Base-by-base conservation (phyloP, 2,888 invertebrate genomes). In the Archips crataeganus region DNA sequence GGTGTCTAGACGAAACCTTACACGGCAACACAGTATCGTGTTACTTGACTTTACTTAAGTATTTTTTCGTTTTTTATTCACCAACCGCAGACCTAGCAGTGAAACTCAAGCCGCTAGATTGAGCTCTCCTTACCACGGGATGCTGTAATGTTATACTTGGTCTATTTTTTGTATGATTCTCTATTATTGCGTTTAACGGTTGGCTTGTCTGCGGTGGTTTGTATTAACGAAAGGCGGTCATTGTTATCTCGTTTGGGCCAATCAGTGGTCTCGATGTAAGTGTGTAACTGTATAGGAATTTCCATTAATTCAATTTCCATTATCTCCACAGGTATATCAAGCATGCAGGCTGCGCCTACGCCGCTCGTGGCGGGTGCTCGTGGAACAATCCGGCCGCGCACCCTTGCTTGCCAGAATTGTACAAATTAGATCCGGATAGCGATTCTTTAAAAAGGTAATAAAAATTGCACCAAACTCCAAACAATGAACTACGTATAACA, bases 1-100 rank as follows among this genome's bases (percentile, higher is more conserved):
- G 80, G 81, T 84, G 87, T 88, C 89, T 89, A 90, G 89, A 89
- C 87, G 89, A 87, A 92, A 94, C 87, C 84, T 79, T 86, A 93
- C 81, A 91, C 91, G 83, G 77, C 81, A 82, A 81, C 84, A 77
- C 77, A 83, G 83, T 91, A 87, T 94, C 86, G 70, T 76, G 84
- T 94, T 90, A 86, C 93, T 70, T 76, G 73, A 70, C 77, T 79
- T 79, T 51, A 70, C 69, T 70, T 34, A 10, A 81, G 80, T 79
- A 82, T 85, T 86, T 87, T 90, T 85, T 82, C 77, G 81, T 79
- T 79, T 83, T 85, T 86, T 86, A 81, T 79, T 83, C 83, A 84
- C 86, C 87, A 87, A 91, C 90, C 89, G 84, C 89, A 87, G 82
- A 79, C 85, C 87, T 87, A 89, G 87, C 82, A 83, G 78, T 85